phyloP scores from a whole-genome alignment of 2,797 vertebrate species.

The Sebastes minor region DNA sequence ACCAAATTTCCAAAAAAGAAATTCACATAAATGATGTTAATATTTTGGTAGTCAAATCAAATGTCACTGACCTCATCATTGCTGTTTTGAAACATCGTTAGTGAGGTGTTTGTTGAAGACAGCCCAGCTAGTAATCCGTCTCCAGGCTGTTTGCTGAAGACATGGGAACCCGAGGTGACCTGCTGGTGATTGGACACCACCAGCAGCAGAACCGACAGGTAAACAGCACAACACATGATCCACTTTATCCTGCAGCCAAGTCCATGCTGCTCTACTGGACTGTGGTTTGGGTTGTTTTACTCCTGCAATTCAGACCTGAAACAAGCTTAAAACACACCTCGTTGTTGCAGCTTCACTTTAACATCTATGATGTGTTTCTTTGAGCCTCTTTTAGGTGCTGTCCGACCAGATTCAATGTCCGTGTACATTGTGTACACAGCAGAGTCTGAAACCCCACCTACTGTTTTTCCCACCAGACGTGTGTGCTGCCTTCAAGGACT shows the following conservation, averaged over 20 bases:
- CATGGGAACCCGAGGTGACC: background rate
- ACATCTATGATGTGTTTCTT: background rate
- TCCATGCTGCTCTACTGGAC: slow-evolving; percentile 48
- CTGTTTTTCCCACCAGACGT: slow-evolving; percentile 1
- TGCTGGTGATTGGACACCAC: background rate
- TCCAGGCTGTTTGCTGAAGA: background rate
- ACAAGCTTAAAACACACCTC: background rate
- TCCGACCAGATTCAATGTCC: background rate
- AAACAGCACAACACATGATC: slow-evolving; percentile 29
- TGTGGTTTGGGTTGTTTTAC: background rate
- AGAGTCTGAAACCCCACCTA: slow-evolving; percentile 40
- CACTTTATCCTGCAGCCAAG: slow-evolving; percentile 44
- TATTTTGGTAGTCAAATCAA: background rate
- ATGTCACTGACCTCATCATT: slow-evolving; percentile 68
- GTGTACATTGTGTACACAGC: slow-evolving; percentile 14
- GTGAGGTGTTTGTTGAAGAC: slow-evolving; percentile 1
- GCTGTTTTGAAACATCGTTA: slow-evolving; percentile 18
- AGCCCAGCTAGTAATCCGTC: background rate
- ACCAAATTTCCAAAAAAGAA: background rate
- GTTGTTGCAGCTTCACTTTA: background rate
- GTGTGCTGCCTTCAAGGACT: slow-evolving; percentile 44
- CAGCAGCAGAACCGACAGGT: slow-evolving; percentile 34
- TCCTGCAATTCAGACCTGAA: background rate
- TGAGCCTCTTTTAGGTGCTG: rapidly evolving
- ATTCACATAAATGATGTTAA: background rate